A percentile compares a stretch with the other conserved stretches of the same genome.
phyloP scores from a whole-genome alignment of 1,140 invertebrate species.

The Paramacrobiotus metropolitanus region DNA sequence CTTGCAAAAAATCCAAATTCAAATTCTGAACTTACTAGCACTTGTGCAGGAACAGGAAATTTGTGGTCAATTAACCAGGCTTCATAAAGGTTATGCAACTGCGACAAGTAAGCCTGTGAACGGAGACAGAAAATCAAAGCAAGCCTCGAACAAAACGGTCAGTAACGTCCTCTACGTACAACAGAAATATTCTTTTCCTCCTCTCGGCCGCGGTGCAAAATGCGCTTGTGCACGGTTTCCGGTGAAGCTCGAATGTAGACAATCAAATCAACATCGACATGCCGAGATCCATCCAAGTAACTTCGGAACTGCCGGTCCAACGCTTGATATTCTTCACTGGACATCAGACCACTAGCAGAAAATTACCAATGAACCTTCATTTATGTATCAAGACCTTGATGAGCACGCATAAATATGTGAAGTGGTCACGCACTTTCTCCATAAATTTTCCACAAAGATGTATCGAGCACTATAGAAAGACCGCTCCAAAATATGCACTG shows the following conservation, averaged over 20 bases:
- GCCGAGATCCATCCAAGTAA: background rate
- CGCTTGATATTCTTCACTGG: background rate
- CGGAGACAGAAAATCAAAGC: background rate
- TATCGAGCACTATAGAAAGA: slow-evolving; percentile 1
- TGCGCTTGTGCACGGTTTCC: background rate
- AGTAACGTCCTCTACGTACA: background rate
- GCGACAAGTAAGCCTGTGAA: background rate
- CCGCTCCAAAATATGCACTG: background rate
- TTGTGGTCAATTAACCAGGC: background rate
- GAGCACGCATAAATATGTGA: background rate
- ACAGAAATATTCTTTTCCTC: background rate
- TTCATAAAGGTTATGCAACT: background rate
- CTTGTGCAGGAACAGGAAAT: background rate
- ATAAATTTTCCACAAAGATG: background rate
- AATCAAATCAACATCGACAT: background rate
- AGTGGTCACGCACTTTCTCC: background rate
- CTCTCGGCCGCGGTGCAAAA: background rate
- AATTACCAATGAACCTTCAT: no score
- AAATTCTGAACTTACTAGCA: background rate
- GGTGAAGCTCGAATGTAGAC: background rate
- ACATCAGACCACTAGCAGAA: background rate
- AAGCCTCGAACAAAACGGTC: background rate
- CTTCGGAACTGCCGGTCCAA: background rate
- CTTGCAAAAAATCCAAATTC: background rate
- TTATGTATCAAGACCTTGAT: no score